Conservation (phyloP, 2,113 vertebrate genomes). For the Chitala chitala region DNA sequence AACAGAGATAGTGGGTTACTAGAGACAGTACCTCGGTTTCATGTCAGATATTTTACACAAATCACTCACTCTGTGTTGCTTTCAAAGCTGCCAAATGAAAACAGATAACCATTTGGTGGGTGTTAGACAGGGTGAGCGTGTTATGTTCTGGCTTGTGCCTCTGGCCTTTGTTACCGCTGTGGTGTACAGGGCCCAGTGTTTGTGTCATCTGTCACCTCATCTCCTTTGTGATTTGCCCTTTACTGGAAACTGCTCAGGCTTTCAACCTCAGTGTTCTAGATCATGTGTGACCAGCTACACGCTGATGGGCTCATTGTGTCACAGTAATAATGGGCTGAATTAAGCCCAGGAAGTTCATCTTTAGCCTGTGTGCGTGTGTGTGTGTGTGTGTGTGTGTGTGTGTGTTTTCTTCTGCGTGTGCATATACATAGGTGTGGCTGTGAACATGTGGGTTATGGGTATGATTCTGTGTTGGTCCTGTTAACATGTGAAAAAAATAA, state of each 20-base stretch:
- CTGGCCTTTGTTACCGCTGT: background rate
- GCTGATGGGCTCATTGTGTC: constrained; percentile 16
- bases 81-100: constrained; percentile 13
- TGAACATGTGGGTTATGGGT: background rate
- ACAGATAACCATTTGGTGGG: background rate
- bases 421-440: background rate
- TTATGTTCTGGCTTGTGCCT: no score
- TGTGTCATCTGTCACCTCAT: background rate
- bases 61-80: background rate
- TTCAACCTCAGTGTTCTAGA: constrained; percentile 6
- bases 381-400: background rate
- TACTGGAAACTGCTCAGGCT: constrained; percentile 22
- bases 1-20: background rate
- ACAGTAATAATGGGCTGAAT: constrained; percentile 16
- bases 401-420: background rate
- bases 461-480: no score
- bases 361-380: background rate
- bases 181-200: background rate
- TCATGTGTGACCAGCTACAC: background rate
- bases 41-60: constrained; percentile 3
- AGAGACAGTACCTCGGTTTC: background rate
- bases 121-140: background rate
- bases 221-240: constrained; percentile 21
- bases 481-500: background rate
- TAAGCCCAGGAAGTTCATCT: background rate